phyloP scores from a whole-genome alignment of 1,140 invertebrate species.

The Teleogryllus occipitalis region DNA sequence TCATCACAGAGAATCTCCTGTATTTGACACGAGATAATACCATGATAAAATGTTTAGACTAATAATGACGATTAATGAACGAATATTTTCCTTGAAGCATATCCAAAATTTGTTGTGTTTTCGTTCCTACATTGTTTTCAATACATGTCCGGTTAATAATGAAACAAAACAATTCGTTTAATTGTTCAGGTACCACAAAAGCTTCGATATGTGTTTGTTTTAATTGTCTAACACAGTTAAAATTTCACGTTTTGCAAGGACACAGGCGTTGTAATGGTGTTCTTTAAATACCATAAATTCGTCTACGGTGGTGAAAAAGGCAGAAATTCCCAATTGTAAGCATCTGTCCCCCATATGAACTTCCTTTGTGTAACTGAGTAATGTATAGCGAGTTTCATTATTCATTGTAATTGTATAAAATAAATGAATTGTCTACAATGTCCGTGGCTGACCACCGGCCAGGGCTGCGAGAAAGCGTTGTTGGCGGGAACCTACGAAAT shows the following conservation, averaged over 20 bases:
- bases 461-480: too few relatives aligned
- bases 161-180: not conserved
- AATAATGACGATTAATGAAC: not conserved
- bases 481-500: not conserved
- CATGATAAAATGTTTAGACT: not conserved
- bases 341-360: not conserved
- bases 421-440: not conserved
- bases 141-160: not conserved
- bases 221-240: not conserved
- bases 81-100: not conserved
- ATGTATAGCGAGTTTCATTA: not conserved
- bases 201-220: not conserved
- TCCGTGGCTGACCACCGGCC: too few relatives aligned
- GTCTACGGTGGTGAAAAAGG: not conserved
- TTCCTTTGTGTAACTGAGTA: not conserved
- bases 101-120: not conserved
- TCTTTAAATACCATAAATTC: not conserved
- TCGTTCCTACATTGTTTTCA: not conserved
- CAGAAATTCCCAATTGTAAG: too few relatives aligned
- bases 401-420: not conserved
- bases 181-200: not conserved
- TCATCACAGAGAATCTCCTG: not conserved
- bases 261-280: not conserved
- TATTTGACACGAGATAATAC: not conserved
- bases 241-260: not conserved